Evolutionary conservation across 2,888 invertebrate genomes (phyloP).

Genomic region (Hecatera dysodea): DNA sequence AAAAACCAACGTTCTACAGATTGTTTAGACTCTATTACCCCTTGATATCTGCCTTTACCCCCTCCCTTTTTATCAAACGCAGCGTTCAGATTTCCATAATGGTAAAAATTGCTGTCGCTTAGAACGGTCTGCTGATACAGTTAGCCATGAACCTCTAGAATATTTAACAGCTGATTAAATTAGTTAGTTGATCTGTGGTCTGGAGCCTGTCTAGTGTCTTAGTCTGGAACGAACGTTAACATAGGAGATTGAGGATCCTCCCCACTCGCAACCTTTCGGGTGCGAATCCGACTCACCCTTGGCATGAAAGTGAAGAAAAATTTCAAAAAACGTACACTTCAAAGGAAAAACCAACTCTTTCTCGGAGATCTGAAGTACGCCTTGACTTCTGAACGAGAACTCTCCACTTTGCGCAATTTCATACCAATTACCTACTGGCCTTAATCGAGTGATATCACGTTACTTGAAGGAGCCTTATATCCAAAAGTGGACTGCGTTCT

Average conservation of each 20-base stretch:
- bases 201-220: neutral
- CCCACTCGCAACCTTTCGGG: too few relatives aligned
- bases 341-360: neutral
- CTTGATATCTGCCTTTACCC: neutral
- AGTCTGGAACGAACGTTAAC: neutral
- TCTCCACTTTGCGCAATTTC: constrained; percentile 11
- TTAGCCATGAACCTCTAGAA: neutral
- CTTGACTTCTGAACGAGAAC: constrained; percentile 1
- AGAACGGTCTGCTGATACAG: neutral
- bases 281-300: neutral
- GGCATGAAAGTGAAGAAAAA: neutral
- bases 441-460: neutral
- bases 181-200: neutral
- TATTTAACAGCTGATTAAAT: neutral
- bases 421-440: constrained; percentile 17
- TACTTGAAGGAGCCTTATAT: neutral
- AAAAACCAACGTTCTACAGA: neutral
- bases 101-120: constrained; percentile 11
- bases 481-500: neutral
- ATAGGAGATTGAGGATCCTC: too few relatives aligned
- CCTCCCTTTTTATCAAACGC: neutral
- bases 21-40: neutral
- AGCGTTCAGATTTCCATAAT: constrained; percentile 20
- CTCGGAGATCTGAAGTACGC: neutral
- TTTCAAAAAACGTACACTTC: neutral